These are phyloP conservation scores for Bombus pascuorum DNA, from an alignment of 1,140 invertebrate species.

Conservation along the genomic window DNA sequence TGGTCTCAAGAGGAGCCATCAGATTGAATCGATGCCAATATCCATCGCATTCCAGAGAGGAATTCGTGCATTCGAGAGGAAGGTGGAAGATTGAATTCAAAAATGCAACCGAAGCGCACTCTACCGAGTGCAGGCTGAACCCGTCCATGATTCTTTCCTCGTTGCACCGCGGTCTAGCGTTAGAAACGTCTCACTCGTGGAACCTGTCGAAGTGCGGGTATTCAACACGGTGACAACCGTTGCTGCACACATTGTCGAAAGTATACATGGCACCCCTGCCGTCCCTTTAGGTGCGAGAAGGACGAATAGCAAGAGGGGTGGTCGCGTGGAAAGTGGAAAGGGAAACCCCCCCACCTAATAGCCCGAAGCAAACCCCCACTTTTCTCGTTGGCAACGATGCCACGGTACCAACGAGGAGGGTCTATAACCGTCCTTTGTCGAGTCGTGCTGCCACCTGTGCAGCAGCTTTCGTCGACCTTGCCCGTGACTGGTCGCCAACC, in stretches of 20 bases:
- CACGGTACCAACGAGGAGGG: conserved; percentile 61
- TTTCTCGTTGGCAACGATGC: conserved; percentile 39
- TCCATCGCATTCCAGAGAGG: neutral
- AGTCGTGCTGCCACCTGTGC: conserved; percentile 79
- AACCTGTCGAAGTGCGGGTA: conserved; percentile 67
- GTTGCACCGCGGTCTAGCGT: conserved; percentile 62
- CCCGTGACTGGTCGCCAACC: conserved; percentile 59
- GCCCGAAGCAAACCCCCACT: conserved; percentile 36
- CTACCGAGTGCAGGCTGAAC: conserved; percentile 64
- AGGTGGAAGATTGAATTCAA: conserved; percentile 41
- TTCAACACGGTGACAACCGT: conserved; percentile 69
- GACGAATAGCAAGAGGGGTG: conserved; percentile 43
- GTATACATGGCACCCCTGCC: conserved; percentile 41
- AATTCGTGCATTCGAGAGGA: neutral
- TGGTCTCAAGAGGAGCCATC: too few relatives aligned
- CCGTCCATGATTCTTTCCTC: conserved; percentile 69
- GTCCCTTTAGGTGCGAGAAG: neutral
- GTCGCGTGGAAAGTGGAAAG: conserved; percentile 44
- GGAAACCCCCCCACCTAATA: conserved; percentile 43
- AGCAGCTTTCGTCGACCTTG: conserved; percentile 64
- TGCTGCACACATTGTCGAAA: conserved; percentile 61
- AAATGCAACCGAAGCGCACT: conserved; percentile 67
- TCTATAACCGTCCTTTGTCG: conserved; percentile 69
- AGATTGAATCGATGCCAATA: neutral
- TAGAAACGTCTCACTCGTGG: conserved; percentile 69